Evolutionary conservation across 1,140 invertebrate species (phyloP).

Genomic region (Stegodyphus dumicola): DNA sequence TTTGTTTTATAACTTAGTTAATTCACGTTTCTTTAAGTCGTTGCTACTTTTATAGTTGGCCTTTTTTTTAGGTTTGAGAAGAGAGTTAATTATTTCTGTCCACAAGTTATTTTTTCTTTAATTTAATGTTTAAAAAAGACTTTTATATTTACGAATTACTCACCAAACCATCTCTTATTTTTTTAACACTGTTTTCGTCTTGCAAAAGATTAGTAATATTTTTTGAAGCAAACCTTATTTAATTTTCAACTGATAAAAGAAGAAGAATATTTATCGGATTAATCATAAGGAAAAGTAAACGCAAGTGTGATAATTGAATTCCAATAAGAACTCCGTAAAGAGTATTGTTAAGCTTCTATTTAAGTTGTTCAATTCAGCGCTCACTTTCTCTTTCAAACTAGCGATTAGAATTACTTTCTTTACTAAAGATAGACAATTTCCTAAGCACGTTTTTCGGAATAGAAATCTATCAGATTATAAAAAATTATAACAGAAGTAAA

Average conservation of each 20-base stretch:
- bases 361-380: no score
- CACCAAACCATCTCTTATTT: neutral
- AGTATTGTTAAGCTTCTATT: neutral
- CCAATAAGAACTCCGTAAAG: neutral
- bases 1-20: constrained; percentile 7
- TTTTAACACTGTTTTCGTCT: neutral
- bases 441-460: no score
- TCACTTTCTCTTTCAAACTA: no score
- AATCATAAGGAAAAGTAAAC: neutral
- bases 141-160: constrained; percentile 1
- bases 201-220: neutral
- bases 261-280: neutral
- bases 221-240: neutral
- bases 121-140: constrained; percentile 45
- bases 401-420: no score
- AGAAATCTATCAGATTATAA: no score
- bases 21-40: neutral
- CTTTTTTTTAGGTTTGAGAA: constrained; percentile 7
- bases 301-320: neutral
- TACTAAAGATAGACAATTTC: no score
- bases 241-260: neutral
- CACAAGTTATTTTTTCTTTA: constrained; percentile 55
- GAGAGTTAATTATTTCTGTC: constrained; percentile 56
- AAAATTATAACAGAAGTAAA: no score
- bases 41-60: neutral